Evolutionary conservation across 2,888 invertebrate species (phyloP), one percentile per base, ranked within the genome.

Genomic region (Nephrotoma appendiculata): DNA sequence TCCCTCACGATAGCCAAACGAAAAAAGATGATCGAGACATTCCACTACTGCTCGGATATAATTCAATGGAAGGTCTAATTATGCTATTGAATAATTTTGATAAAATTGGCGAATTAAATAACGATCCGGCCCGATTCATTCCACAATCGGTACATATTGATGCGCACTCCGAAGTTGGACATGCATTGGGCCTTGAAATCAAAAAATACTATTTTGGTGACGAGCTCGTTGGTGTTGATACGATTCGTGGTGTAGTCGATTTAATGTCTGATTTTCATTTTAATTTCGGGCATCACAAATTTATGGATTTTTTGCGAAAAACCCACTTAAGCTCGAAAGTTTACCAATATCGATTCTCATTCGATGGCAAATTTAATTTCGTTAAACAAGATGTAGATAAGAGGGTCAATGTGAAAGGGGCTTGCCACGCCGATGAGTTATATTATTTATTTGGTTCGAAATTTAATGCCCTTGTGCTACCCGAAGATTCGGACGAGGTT

Each of bases 341-440:
- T 0, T 94, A 93, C 88, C 92, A 94, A 7, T 94, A 94, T 88
- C 92, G 93, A 87, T 94, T 94, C 89, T 91, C 93, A 0, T 94
- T 94, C 87, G 92, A 93, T 83, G 94, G 94, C 2, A 90, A 90
- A 12, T 90, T 93, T 3, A 94, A 94, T 89, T 91, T 92, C 87
- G 90, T 92, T 31, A 94, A 94, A 88, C 92, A 91, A 86, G 89
- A 91, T 7, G 90, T 93, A 12, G 88, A 92, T 0, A 90, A 92
- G 0, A 71, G 71, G 2, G 71, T 71, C n/a, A 11, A 48, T 31
- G 45, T 91, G 0, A 89, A 90, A 88, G 95, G 94, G 3, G 92
- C 93, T 0, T 92, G 93, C 52, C 95, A 95, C 89, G 93, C 92
- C 0, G 95, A 95, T 88, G 95, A 95, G 0, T 90, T 93, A 0